phyloP scores from a whole-genome alignment of 2,888 invertebrate species.

The Netelia virgata region DNA sequence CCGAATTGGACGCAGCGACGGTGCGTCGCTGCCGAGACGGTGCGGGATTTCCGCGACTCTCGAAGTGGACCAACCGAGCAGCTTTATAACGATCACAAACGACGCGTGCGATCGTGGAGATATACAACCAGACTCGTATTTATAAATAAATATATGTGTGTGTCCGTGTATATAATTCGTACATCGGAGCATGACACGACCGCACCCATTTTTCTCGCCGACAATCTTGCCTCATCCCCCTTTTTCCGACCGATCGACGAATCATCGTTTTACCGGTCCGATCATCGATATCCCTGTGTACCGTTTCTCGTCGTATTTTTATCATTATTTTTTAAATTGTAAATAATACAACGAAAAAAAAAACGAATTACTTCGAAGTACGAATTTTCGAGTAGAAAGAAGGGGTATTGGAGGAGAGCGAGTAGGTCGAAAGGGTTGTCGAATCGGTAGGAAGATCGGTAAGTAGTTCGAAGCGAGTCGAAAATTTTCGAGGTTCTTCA shows the following conservation, averaged over 20 bases:
- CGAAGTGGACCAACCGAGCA: constrained; percentile 64
- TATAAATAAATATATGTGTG: neutral
- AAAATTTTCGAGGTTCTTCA: too few relatives aligned
- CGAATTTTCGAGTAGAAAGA: too few relatives aligned
- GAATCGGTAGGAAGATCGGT: too few relatives aligned
- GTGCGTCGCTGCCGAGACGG: constrained; percentile 2
- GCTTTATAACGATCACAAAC: constrained; percentile 61
- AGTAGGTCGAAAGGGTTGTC: too few relatives aligned
- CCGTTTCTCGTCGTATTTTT: constrained; percentile 31
- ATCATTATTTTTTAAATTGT: constrained; percentile 1
- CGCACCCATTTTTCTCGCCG: constrained; percentile 55
- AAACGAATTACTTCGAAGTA: too few relatives aligned
- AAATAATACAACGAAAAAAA: too few relatives aligned
- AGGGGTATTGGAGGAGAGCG: too few relatives aligned
- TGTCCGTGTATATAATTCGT: neutral
- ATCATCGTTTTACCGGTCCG: constrained; percentile 18
- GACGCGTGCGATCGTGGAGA: constrained; percentile 59
- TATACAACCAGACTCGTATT: constrained; percentile 1
- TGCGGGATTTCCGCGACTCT: constrained; percentile 48
- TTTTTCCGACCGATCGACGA: constrained; percentile 36
- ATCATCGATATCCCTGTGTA: neutral
- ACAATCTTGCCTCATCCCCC: constrained; percentile 30
- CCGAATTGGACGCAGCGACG: neutral
- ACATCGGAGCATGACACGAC: neutral
- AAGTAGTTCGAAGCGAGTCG: too few relatives aligned